A percentile compares a stretch with the other conserved stretches of the same genome.
phyloP scores from a whole-genome alignment of 53 echinoderm and acorn worm species.

The Zoroaster sp. region DNA sequence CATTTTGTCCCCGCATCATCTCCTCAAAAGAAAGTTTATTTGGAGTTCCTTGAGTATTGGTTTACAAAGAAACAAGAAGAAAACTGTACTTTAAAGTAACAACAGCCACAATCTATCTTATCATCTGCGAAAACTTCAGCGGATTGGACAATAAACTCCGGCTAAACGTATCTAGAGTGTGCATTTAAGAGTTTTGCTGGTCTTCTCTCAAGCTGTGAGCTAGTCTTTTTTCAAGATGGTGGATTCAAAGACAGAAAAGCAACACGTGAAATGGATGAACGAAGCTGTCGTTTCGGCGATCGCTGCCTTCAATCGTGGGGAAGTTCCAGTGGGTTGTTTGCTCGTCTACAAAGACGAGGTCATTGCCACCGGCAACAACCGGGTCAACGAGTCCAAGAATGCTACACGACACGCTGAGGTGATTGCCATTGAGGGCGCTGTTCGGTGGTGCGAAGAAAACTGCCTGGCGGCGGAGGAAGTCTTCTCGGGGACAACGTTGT shows the following conservation, averaged over 20 bases:
- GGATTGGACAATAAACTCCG: background rate
- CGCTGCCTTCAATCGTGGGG: conserved; percentile 73
- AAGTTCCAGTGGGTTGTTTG: conserved; percentile 95
- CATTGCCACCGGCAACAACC: conserved; percentile 86
- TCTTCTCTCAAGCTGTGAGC: background rate
- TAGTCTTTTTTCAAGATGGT: background rate
- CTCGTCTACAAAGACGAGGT: conserved; percentile 75
- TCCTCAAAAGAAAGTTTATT: conserved; percentile 65
- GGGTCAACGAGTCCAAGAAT: conserved; percentile 90
- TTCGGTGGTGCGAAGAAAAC: conserved; percentile 63
- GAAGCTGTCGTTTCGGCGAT: conserved; percentile 2
- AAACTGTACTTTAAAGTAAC: background rate
- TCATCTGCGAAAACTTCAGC: no score
- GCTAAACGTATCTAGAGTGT: background rate
- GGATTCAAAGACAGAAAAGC: background rate
- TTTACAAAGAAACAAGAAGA: conserved; percentile 38
- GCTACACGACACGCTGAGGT: conserved; percentile 93
- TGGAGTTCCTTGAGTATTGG: conserved; percentile 59
- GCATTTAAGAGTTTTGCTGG: background rate
- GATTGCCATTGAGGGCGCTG: conserved; percentile 76
- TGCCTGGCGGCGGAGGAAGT: conserved; percentile 22
- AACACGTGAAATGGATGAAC: conserved; percentile 5
- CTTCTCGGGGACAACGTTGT: conserved; percentile 64
- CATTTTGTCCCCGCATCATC: conserved; percentile 68
- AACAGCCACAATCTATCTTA: background rate